Conservation (phyloP, 2,113 vertebrate genomes). For the Ascaphus truei region DNA sequence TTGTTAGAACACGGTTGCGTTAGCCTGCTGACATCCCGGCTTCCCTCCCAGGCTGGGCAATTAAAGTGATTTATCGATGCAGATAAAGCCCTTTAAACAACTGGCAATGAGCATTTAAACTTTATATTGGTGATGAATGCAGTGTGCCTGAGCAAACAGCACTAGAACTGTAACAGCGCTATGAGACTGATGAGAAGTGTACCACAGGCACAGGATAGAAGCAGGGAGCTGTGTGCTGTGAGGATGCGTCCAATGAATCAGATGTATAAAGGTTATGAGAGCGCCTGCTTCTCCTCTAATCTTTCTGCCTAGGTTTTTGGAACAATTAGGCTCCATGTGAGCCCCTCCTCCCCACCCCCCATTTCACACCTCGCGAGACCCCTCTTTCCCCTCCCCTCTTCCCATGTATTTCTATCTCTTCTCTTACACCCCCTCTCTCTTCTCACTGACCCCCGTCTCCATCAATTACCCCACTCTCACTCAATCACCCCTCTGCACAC, state of each 20-base stretch:
- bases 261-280: neutral
- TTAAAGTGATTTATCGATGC: conserved; percentile 30
- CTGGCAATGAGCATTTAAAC: conserved; percentile 18
- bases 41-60: neutral
- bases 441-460: neutral
- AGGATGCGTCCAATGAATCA: neutral
- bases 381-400: neutral
- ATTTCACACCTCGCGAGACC: neutral
- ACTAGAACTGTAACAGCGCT: neutral
- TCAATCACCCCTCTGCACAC: neutral
- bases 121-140: conserved; percentile 21
- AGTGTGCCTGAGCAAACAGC: neutral
- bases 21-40: conserved; percentile 14
- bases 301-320: too few relatives aligned
- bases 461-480: too few relatives aligned
- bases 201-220: neutral
- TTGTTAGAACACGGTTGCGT: neutral
- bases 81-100: conserved; percentile 31
- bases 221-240: neutral
- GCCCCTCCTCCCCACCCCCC: too few relatives aligned
- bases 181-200: neutral
- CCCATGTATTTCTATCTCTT: neutral
- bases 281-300: too few relatives aligned
- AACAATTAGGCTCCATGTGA: too few relatives aligned
- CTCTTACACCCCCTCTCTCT: neutral